Evolutionary conservation across 2,797 vertebrate genomes (phyloP), one percentile per base, ranked within the genome.

Genomic region (Danio jaintianensis): DNA sequence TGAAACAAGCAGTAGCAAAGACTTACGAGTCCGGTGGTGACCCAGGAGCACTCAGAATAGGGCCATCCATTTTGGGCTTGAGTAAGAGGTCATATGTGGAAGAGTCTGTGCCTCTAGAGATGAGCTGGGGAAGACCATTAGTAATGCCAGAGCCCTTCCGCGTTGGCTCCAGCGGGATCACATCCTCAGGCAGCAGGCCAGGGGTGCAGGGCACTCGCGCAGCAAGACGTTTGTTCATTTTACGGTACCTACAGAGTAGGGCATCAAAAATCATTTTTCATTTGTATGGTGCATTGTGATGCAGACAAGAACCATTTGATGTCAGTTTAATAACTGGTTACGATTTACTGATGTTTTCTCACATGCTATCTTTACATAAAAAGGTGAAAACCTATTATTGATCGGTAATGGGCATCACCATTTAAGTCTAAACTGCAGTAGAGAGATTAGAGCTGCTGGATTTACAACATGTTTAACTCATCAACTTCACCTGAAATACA

Each of bases 161-260:
- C 86, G 79, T 92, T 85, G 95, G 89, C 84, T 98, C 97, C 80
- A 97, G 92, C 15, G 89, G 36, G 76, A 95, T 89, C 78, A 92
- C 93, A 22, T 99, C 98, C 9, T 98, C 97, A 5, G 96, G 89
- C 89, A 98, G 94, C 82, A 98, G 92, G 12, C 90, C 91, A 70
- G 95, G 90, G 81, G 94, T 89, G 82, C 96, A 94, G 16, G 97
- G 94, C 70, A 97, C 94, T 85, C 97, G 93, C 78, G 96, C 95
- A 82, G 95, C 95, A 71, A 97, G 91, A 13, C 97, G 97, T 85
- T 99, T 99, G 88, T 98, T 99, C 96, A 98, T 98, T 91, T 98
- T 98, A 83, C 98, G 96, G 90, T 98, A 99, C 85, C 98, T 99
- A 87, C 16, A 77, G 9, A 62, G 78, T 12, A 1, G 8, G n/a